phyloP scores from a whole-genome alignment of 2,113 vertebrate genomes.

The Panthera leo region DNA sequence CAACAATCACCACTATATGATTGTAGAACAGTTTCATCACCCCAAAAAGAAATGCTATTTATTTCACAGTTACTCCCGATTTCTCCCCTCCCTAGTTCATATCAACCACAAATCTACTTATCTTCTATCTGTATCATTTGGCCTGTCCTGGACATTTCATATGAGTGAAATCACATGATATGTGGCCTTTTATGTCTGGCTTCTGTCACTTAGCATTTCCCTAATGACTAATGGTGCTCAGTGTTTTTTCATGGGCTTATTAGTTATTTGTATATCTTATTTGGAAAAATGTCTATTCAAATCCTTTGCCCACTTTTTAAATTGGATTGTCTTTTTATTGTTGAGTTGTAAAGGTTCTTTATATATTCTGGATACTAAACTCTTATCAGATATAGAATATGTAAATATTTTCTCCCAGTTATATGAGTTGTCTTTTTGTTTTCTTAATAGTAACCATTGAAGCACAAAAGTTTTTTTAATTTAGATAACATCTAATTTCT shows the following conservation, averaged over 20 bases:
- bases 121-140: not conserved
- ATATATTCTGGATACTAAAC: not conserved
- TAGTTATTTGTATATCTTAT: not conserved
- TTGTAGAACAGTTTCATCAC: not conserved
- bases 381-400: not conserved
- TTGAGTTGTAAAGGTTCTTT: not conserved
- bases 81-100: not conserved
- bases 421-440: not conserved
- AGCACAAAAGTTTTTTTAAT: not conserved
- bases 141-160: not conserved
- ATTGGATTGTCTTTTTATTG: not conserved
- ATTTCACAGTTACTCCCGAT: not conserved
- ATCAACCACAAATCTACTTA: not conserved
- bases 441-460: not conserved
- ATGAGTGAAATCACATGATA: not conserved
- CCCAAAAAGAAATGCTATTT: not conserved
- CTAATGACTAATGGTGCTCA: not conserved
- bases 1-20: not conserved
- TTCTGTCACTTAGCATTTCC: not conserved
- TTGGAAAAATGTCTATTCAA: not conserved
- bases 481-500: not conserved
- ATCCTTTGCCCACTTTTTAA: not conserved
- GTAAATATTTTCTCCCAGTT: not conserved
- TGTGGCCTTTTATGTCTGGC: not conserved
- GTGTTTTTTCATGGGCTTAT: not conserved